Conservation (phyloP, 2,888 invertebrate species). For the Heliconius ethilla region DNA sequence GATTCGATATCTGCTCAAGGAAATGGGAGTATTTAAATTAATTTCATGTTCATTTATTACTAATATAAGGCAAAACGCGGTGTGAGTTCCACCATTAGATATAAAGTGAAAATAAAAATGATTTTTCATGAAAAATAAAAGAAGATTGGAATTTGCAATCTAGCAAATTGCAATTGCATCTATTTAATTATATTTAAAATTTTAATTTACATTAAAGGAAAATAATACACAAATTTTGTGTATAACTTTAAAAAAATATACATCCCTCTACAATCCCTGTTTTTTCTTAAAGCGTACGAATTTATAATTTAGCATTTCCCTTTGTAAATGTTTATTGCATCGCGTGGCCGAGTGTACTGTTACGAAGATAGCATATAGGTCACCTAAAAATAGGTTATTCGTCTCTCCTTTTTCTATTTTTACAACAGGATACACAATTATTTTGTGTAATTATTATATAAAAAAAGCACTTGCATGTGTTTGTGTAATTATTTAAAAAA, state of each 20-base stretch:
- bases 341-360: conserved; percentile 16
- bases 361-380: conserved; percentile 29
- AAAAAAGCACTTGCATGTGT: neutral
- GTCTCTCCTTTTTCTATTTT: conserved; percentile 31
- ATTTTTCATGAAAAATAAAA: too few species aligned
- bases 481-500: neutral
- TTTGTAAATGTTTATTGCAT: conserved; percentile 25
- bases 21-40: neutral
- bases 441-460: conserved; percentile 17
- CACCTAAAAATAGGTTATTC: conserved; percentile 35
- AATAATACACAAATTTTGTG: neutral
- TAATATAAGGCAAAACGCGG: neutral
- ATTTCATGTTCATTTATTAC: neutral
- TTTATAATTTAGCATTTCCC: conserved; percentile 25
- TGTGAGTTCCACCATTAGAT: neutral
- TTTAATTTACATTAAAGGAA: neutral
- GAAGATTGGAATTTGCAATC: too few species aligned
- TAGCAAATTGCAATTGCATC: neutral
- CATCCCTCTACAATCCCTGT: neutral
- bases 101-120: neutral
- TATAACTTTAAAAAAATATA: neutral
- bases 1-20: neutral
- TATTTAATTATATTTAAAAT: neutral
- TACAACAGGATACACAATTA: conserved; percentile 30
- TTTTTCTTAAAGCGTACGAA: conserved; percentile 24